These are phyloP conservation scores for Brevimyrus niger DNA, from an alignment of 2,113 vertebrate species.

Conservation along the genomic window DNA sequence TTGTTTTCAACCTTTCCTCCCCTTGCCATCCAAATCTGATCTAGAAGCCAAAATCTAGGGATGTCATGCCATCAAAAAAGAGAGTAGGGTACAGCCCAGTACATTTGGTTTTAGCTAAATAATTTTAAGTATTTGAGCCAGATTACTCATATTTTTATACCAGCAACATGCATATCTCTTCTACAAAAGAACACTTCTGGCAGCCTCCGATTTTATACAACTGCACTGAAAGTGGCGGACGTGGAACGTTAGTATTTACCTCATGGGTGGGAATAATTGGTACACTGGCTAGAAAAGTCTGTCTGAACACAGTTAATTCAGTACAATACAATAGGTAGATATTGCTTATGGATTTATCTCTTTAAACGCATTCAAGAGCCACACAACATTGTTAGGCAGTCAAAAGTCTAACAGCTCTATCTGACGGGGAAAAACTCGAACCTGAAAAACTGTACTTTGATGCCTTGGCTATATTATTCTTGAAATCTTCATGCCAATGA, in stretches of 20 bases:
- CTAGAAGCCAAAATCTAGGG: not conserved
- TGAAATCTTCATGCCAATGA: not conserved
- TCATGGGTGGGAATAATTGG: not conserved
- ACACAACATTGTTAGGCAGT: not conserved
- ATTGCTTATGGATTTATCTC: not conserved
- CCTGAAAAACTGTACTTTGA: not conserved
- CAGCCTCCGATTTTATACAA: not conserved
- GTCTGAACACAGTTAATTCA: not conserved
- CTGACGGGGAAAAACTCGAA: not conserved
- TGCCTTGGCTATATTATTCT: not conserved
- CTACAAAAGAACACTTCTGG: not conserved
- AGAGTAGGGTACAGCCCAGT: not conserved
- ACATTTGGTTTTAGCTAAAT: not conserved
- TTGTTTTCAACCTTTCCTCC: slow-evolving; percentile 32
- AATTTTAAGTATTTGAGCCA: not conserved
- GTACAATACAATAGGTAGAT: not conserved
- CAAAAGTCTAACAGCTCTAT: not conserved
- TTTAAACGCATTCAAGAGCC: not conserved
- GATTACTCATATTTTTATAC: not conserved
- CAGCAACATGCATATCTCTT: not conserved
- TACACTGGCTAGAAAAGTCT: too few species aligned
- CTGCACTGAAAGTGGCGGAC: not conserved
- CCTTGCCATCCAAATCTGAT: not conserved
- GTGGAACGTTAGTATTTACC: not conserved
- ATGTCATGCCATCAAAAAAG: not conserved